phyloP scores from a whole-genome alignment of 2,797 vertebrate species.

The Lagocephalus sceleratus region DNA sequence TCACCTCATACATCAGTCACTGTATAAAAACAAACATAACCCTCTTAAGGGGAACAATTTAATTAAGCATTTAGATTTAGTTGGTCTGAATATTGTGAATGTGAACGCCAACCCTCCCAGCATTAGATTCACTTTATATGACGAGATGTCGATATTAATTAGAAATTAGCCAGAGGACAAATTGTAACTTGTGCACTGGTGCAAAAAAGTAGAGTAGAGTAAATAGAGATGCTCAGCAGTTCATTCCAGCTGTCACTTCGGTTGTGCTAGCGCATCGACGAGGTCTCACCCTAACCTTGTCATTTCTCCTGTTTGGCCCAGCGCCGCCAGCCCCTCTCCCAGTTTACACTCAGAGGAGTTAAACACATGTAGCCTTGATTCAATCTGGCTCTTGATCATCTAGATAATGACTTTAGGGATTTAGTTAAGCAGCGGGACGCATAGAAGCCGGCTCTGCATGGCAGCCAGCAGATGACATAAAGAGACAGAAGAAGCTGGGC shows the following conservation, averaged over 20 bases:
- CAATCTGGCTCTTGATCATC: constrained; percentile 60
- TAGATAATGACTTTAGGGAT: constrained; percentile 70
- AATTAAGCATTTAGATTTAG: no score
- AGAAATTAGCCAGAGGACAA: constrained; percentile 4
- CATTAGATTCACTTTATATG: no score
- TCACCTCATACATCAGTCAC: no score
- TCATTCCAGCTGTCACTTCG: constrained; percentile 32
- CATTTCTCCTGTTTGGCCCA: constrained; percentile 15
- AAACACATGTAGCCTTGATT: constrained; percentile 59
- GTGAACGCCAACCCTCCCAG: no score
- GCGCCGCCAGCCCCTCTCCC: constrained; percentile 17
- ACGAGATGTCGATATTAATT: not conserved
- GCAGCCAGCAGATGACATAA: constrained; percentile 50
- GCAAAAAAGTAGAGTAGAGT: constrained; percentile 7
- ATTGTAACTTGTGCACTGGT: not conserved
- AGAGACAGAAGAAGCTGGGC: constrained; percentile 23
- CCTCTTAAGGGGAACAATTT: no score
- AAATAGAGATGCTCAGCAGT: constrained; percentile 10
- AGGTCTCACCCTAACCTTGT: constrained; percentile 37
- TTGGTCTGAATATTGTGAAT: no score
- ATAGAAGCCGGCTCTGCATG: constrained; percentile 25
- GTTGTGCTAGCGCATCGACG: constrained; percentile 15
- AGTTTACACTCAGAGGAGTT: constrained; percentile 48
- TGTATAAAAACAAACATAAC: no score
- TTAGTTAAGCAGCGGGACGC: constrained; percentile 37